These are phyloP conservation scores for Sarcoramphus papa DNA, from an alignment of 2,797 vertebrate species.

Conservation along the genomic window DNA sequence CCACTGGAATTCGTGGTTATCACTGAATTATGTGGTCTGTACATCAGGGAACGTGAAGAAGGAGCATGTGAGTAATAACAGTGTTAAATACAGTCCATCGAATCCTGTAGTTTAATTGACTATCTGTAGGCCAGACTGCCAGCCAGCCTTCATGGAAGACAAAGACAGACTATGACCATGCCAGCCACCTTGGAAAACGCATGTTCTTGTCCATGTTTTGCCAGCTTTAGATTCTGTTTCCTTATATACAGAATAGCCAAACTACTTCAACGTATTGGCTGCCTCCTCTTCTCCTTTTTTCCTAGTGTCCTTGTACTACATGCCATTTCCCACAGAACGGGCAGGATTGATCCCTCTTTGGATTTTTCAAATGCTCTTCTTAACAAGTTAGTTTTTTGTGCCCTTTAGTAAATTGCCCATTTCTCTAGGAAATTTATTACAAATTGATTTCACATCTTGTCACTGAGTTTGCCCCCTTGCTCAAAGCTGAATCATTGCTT, in stretches of 20 bases:
- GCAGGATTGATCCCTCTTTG: neutral
- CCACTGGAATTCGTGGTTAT: neutral
- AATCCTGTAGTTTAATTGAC: neutral
- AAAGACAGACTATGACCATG: neutral
- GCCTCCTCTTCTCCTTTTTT: neutral
- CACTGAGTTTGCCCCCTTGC: neutral
- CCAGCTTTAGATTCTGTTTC: neutral
- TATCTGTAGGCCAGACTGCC: neutral
- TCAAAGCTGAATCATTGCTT: neutral
- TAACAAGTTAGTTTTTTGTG: neutral
- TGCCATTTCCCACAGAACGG: neutral
- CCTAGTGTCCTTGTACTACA: neutral
- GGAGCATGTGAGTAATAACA: accelerated
- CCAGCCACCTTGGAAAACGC: neutral
- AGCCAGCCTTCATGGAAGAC: neutral
- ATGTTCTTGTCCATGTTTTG: neutral
- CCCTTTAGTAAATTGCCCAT: neutral
- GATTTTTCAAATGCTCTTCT: neutral
- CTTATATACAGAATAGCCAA: neutral
- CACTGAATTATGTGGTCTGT: neutral
- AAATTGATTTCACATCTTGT: conserved; percentile 12
- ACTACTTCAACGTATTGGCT: neutral
- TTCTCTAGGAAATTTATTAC: conserved; percentile 15
- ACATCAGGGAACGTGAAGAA: neutral
- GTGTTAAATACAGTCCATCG: neutral